Evolutionary conservation across 2,113 vertebrate genomes (phyloP).

Genomic region (Callospermophilus lateralis): DNA sequence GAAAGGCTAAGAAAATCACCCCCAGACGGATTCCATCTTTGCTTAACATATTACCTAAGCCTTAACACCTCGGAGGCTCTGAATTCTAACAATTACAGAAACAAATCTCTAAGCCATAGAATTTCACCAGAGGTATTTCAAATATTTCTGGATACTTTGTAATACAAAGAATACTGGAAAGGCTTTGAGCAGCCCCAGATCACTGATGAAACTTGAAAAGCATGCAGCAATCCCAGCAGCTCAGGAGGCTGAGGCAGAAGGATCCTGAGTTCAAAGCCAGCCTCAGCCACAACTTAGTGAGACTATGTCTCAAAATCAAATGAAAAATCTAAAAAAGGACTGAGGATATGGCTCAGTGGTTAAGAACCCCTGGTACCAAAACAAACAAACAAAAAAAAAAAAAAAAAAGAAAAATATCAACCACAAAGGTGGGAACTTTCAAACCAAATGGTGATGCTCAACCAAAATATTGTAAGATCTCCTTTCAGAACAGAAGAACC

Average conservation of each 20-base stretch:
- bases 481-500: neutral
- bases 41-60: neutral
- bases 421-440: neutral
- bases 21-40: neutral
- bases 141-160: neutral
- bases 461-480: neutral
- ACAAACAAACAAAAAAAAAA: neutral
- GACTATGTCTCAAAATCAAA: too few species aligned
- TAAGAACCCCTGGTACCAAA: too few species aligned
- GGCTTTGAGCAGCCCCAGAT: neutral
- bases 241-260: too few species aligned
- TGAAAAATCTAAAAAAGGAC: too few species aligned
- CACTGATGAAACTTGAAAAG: neutral
- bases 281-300: too few species aligned
- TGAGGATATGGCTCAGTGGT: too few species aligned
- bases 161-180: neutral
- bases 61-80: neutral
- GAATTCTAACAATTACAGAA: slow-evolving; percentile 26
- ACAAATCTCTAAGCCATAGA: slow-evolving; percentile 9
- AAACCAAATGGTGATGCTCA: accelerated
- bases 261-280: too few species aligned
- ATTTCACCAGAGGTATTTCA: slow-evolving; percentile 34
- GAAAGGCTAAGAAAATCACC: neutral
- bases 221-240: neutral
- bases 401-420: neutral